These are phyloP conservation scores for Drosophila quinaria DNA, from an alignment of 2,888 invertebrate species.

Conservation along the genomic window DNA sequence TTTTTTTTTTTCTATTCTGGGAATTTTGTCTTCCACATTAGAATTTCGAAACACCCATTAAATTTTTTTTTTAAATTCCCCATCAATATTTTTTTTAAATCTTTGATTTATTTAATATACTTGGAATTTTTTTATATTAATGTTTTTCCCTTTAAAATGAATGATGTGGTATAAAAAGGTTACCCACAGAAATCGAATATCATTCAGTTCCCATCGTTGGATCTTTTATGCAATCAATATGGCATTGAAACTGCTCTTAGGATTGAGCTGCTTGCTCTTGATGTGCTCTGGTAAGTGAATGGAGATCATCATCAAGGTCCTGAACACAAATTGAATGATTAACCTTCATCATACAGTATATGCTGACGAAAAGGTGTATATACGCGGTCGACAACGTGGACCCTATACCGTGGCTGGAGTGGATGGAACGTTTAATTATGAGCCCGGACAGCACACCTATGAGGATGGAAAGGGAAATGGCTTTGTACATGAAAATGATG, in stretches of 20 bases:
- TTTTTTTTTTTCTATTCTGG: no score
- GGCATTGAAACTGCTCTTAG: background rate
- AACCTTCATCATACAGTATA: background rate
- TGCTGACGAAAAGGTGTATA: background rate
- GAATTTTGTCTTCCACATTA: no score
- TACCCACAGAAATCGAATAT: background rate
- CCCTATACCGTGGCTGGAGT: background rate
- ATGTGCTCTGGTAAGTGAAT: background rate
- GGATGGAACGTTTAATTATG: background rate
- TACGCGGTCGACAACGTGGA: background rate
- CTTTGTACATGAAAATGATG: background rate
- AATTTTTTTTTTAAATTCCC: no score
- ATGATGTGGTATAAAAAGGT: background rate
- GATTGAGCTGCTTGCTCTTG: background rate
- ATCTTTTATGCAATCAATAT: background rate
- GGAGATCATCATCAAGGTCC: background rate
- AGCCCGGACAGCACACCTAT: background rate
- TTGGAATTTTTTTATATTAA: no score
- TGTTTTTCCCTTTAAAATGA: no score
- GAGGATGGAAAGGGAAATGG: background rate
- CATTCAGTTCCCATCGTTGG: background rate
- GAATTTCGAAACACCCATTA: no score
- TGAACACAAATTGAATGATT: background rate
- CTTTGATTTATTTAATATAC: no score
- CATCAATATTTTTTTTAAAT: no score